Evolutionary conservation across 2,797 vertebrate genomes (phyloP).

Genomic region (Anomalospiza imberbis): DNA sequence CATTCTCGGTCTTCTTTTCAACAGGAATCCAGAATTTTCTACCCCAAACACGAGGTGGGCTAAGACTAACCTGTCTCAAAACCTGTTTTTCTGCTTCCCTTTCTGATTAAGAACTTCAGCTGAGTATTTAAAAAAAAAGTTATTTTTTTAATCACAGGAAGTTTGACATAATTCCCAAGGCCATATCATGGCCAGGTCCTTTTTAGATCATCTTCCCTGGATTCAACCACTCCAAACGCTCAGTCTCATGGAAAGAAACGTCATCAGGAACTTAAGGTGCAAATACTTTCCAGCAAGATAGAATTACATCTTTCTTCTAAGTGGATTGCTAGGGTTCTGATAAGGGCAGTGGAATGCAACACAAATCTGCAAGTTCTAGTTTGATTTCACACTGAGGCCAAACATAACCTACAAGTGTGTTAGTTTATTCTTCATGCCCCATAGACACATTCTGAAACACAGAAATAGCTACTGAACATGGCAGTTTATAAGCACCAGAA

Average conservation of each 20-base stretch:
- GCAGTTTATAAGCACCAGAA: neutral
- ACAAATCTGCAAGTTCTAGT: neutral
- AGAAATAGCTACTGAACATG: neutral
- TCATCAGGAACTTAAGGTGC: neutral
- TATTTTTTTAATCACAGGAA: neutral
- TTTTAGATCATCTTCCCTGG: neutral
- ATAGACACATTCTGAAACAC: neutral
- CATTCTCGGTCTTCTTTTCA: neutral
- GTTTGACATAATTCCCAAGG: neutral
- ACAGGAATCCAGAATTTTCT: neutral
- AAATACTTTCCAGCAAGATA: neutral
- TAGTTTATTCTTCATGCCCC: neutral
- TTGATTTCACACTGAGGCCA: neutral
- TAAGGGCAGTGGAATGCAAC: neutral
- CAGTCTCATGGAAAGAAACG: neutral
- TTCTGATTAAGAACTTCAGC: neutral
- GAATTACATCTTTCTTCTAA: slow-evolving; percentile 5
- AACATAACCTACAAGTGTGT: neutral
- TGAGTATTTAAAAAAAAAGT: accelerated
- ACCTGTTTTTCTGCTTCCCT: neutral
- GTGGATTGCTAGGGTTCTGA: neutral
- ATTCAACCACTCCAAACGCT: neutral
- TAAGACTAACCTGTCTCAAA: neutral
- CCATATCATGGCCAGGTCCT: neutral
- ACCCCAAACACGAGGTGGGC: neutral